A percentile compares a stretch with the other conserved stretches of the same genome.
Conservation (phyloP, 2,888 invertebrate genomes). For the Lucinisca nassula region DNA sequence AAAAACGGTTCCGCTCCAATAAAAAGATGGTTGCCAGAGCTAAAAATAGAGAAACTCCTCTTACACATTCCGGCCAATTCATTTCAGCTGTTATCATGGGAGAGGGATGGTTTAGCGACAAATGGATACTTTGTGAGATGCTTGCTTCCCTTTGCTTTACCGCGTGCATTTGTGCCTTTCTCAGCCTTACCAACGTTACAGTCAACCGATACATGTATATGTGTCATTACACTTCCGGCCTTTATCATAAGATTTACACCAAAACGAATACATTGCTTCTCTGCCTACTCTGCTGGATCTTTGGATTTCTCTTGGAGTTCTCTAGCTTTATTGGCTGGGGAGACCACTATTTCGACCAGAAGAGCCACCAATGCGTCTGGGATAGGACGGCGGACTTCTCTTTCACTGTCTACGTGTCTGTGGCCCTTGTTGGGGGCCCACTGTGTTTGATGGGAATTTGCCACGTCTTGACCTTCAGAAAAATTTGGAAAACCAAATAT, state of each 20-base stretch:
- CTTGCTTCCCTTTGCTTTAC: constrained; percentile 64
- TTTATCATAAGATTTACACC: constrained; percentile 55
- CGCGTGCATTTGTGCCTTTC: constrained; percentile 70
- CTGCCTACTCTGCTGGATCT: constrained; percentile 51
- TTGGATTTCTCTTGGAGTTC: constrained; percentile 58
- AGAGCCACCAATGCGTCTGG: constrained; percentile 70
- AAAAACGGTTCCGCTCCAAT: too few relatives aligned
- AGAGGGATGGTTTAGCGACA: constrained; percentile 58
- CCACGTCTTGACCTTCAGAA: background rate
- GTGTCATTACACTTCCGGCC: constrained; percentile 49
- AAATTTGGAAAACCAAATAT: constrained; percentile 4
- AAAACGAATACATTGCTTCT: constrained; percentile 23
- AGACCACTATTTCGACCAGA: constrained; percentile 68
- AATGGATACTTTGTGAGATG: constrained; percentile 52
- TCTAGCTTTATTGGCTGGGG: constrained; percentile 70
- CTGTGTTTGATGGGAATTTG: background rate
- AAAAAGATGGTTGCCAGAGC: too few relatives aligned
- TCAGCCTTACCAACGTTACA: constrained; percentile 58
- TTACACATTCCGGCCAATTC: too few relatives aligned
- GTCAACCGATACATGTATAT: constrained; percentile 66
- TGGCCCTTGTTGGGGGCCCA: background rate
- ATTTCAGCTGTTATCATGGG: constrained; percentile 67
- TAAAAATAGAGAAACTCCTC: too few relatives aligned
- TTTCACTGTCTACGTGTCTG: constrained; percentile 64
- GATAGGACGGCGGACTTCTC: constrained; percentile 56